These are phyloP conservation scores for Alcedo quadribrachys DNA, from an alignment of 2,797 vertebrate genomes.

Conservation along the genomic window DNA sequence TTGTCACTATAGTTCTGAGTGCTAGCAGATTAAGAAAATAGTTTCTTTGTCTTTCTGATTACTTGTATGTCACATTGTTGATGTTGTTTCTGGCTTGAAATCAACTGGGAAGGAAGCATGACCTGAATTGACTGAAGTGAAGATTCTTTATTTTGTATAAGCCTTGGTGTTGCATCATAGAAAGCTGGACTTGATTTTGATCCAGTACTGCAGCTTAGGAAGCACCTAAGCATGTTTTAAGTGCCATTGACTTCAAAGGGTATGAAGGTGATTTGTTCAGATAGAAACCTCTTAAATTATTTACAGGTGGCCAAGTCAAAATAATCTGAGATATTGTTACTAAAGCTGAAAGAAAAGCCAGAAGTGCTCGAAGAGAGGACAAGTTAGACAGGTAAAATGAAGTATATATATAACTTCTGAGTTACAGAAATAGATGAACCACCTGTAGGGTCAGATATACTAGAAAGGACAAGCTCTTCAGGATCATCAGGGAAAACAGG, in stretches of 20 bases:
- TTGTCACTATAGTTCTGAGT: conserved; percentile 15
- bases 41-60: conserved; percentile 39
- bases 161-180: neutral
- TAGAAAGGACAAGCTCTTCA: neutral
- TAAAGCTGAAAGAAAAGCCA: neutral
- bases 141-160: conserved; percentile 8
- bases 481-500: neutral
- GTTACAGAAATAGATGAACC: neutral
- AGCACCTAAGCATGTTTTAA: neutral
- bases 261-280: neutral
- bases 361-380: neutral
- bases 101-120: neutral
- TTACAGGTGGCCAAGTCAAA: neutral
- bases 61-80: neutral
- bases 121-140: neutral
- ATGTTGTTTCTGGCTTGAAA: conserved; percentile 50
- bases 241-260: neutral
- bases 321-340: neutral
- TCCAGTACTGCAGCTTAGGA: neutral
- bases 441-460: neutral
- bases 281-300: neutral
- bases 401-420: neutral
- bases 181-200: neutral
- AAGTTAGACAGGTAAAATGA: neutral
- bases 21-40: conserved; percentile 28